Percentiles rank a stretch among this genome's conserved stretches.
Conservation (phyloP, 2,113 vertebrate genomes). For the Chaetodon trifascialis region DNA sequence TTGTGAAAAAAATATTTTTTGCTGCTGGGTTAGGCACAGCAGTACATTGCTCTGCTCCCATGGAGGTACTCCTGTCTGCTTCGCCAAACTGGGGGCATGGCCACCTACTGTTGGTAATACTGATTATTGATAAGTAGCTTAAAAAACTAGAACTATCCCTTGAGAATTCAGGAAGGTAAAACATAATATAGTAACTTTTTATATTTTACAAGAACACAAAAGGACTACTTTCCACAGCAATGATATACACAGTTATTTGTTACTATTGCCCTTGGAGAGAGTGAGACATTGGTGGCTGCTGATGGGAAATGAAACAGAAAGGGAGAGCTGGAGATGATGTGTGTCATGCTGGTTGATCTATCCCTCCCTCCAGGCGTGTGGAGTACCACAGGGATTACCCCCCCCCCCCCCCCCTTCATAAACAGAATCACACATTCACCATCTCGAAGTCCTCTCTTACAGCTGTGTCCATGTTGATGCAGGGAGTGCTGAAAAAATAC, state of each 20-base stretch:
- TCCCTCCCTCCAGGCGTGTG: conserved; percentile 63
- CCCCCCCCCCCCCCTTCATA: conserved; percentile 52
- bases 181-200: too few species aligned
- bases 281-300: conserved; percentile 14
- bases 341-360: conserved; percentile 70
- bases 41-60: too few species aligned
- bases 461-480: conserved; percentile 1
- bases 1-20: too few species aligned
- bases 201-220: too few species aligned
- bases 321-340: conserved; percentile 38
- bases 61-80: too few species aligned
- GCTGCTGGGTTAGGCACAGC: too few species aligned
- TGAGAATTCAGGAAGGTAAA: too few species aligned
- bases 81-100: too few species aligned
- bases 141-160: too few species aligned
- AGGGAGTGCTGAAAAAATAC: neutral
- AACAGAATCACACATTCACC: conserved; percentile 17
- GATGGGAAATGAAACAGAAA: conserved; percentile 37
- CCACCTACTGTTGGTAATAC: too few species aligned
- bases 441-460: conserved; percentile 14
- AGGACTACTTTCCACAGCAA: neutral
- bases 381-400: conserved; percentile 66
- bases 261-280: conserved; percentile 1
- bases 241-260: neutral
- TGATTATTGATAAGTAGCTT: too few species aligned